Base-by-base conservation (phyloP, 2,113 vertebrate species). In the Corythornis madagascariensis region DNA sequence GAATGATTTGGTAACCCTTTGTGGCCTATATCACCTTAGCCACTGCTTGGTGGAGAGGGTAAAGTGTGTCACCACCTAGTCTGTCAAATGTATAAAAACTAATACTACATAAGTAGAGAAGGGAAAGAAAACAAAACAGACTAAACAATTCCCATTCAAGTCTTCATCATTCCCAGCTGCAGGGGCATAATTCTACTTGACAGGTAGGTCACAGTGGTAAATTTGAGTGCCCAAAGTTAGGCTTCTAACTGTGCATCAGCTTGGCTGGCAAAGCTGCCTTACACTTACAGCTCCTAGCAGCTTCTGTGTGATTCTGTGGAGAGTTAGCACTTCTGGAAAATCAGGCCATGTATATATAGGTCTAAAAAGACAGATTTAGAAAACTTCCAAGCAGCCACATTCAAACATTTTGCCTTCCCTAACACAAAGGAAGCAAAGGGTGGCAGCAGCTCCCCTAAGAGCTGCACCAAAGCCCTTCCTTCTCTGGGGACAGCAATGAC, bases 301-400 rank as follows among this genome's bases (percentile, higher is more conserved):
- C 47, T 87, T 83, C 43, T 31, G 12, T 15, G 47, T 25, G 67
- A 71, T 59, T 80, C 60, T 60, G 33, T 42, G 45, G 45, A 67
- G 45, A 78, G 77, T 3, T 72, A 57, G 13, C 9, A 38, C 79
- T 80, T 92, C 48, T 65, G 87, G 25, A 88, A 93, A 94, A 94
- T 77, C 60, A 86, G 89, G 78, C 26, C 65, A 47, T 9, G 25
- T 79, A 90, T 88, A 89, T 93, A 92, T 94, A 89, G 69, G 35
- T 35, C 61, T 78, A 26, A 80, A 91, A 88, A 71, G 64, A 64
- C 45, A 47, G 82, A 86, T 88, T 92, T 91, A 92, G 78, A 92
- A 77, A 60, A 77, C 64, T 91, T 95, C 35, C 48, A 85, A 91
- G 78, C 74, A 64, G 82, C 22, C 66, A 78, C 55, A 94, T 57